Base-by-base conservation (phyloP, 2,888 invertebrate genomes). In the Euclidia mi region DNA sequence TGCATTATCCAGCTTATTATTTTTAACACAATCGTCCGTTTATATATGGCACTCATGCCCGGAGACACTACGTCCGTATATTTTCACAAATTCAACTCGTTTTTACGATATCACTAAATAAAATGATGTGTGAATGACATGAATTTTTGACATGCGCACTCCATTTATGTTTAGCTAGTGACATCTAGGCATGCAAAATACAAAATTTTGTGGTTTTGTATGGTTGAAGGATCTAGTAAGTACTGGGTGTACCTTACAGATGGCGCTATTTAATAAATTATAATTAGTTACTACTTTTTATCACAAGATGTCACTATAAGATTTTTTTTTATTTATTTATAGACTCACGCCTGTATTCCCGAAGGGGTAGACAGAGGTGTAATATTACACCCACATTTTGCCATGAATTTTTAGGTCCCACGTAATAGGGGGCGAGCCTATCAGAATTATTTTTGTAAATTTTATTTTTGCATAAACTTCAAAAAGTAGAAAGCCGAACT, bases 121-220 rank as follows among this genome's bases (percentile, higher is more conserved):
- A 90, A 92, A 90, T 87, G 89, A 88, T 84, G 82, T 84, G 81
- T 68, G 71, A 85, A 89, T 92, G 92, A 92, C 91, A 91, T 82
- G 80, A 89, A 88, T 79, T 91, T 91, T 89, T 92, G 94, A 93
- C 94, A 94, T 94, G 94, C 94, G 94, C 91, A 91, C 78, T 81
- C 75, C 79, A 78, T 82, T 50, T 56, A 28, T 74, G 73, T 75
- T 52, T 77, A 72, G 58, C 67, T 71, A 63, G 80, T 67, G 87
- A 65, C 85, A 84, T 87, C 91, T 91, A 63, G 56, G 52, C 37
- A 2, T 34, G 2, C 10, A 11, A 7, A 3, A 10, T 9, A 4
- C 37, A 7, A 43, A 34, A 46, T 34, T 59, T 56, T 0, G 7
- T 0, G 7, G 3, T 7, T 34, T 1, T 0, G 2, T 18, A 3